Evolutionary conservation across 1,140 invertebrate species (phyloP).

Genomic region (Chironomus striatipennis): DNA sequence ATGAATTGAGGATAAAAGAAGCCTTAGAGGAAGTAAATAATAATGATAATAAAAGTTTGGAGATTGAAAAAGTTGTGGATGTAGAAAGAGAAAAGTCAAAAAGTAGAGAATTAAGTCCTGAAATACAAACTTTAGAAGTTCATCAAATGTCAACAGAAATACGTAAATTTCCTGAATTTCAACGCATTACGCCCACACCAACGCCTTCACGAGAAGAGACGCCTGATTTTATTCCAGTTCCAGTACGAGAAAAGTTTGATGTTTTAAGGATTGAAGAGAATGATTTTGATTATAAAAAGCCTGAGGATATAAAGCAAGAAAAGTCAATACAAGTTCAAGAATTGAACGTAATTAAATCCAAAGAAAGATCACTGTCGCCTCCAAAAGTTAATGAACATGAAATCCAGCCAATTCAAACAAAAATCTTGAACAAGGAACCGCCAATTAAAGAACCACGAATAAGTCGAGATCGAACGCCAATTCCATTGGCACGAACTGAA

Average conservation of each 20-base stretch:
- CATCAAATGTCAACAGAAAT: neutral
- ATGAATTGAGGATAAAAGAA: neutral
- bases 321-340: neutral
- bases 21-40: neutral
- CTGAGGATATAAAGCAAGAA: neutral
- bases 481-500: slow-evolving; percentile 14
- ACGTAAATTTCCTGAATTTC: neutral
- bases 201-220: neutral
- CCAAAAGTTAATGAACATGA: neutral
- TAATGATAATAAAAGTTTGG: neutral
- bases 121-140: neutral
- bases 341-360: neutral
- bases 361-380: neutral
- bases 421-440: neutral
- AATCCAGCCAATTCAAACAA: neutral
- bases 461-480: neutral
- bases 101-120: neutral
- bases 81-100: neutral
- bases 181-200: neutral
- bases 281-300: neutral
- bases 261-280: slow-evolving; percentile 2
- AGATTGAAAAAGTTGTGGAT: neutral
- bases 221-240: slow-evolving; percentile 15
- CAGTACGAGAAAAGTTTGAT: neutral
- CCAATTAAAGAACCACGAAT: neutral